Evolutionary conservation across 2,888 invertebrate genomes (phyloP).

Genomic region (Abrostola tripartita): DNA sequence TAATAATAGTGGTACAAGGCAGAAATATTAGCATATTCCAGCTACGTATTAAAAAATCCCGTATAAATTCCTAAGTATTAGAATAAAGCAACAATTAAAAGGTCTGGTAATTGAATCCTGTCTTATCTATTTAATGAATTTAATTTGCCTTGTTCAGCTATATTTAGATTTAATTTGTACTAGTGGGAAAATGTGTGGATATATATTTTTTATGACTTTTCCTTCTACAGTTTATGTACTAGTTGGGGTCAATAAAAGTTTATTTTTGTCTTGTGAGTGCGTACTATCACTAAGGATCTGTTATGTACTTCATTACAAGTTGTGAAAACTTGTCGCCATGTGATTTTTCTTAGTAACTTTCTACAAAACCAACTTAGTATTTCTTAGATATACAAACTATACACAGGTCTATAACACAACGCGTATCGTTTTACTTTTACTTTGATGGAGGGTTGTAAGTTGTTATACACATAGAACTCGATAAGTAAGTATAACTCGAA

Average conservation of each 20-base stretch:
- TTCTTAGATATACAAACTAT: background rate
- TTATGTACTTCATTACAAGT: constrained; percentile 16
- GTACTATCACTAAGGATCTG: constrained; percentile 10
- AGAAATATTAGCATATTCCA: background rate
- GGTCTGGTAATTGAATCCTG: constrained; percentile 14
- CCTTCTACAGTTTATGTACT: constrained; percentile 16
- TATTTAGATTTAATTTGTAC: constrained; percentile 36
- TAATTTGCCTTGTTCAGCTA: constrained; percentile 20
- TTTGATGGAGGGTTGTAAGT: too few relatives aligned
- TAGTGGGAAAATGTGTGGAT: constrained; percentile 22
- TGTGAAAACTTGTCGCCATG: constrained; percentile 40
- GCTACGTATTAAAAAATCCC: too few relatives aligned
- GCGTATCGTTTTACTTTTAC: too few relatives aligned
- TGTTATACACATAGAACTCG: too few relatives aligned
- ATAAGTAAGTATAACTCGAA: too few relatives aligned
- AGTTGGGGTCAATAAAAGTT: constrained; percentile 11
- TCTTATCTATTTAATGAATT: constrained; percentile 20
- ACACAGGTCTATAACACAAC: too few relatives aligned
- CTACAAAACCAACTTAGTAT: constrained; percentile 1
- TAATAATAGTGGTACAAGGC: constrained; percentile 15
- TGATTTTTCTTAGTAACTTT: constrained; percentile 16
- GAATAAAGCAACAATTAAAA: constrained; percentile 5
- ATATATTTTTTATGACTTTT: constrained; percentile 26
- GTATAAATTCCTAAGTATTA: too few relatives aligned
- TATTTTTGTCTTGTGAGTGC: constrained; percentile 24